phyloP scores from a whole-genome alignment of 1,140 invertebrate genomes.

The Rhagoletis pomonella region DNA sequence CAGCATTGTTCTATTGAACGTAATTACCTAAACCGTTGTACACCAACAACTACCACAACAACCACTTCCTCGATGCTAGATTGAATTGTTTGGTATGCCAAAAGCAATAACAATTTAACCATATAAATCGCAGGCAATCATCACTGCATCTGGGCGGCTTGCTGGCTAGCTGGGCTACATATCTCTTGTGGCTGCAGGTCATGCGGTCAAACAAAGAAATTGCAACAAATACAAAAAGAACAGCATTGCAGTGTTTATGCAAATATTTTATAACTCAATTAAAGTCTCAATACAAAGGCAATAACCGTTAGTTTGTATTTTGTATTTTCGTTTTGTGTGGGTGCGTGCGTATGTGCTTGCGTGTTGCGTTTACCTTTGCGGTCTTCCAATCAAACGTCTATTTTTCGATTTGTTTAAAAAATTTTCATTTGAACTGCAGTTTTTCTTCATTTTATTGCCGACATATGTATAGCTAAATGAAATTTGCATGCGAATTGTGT shows the following conservation, averaged over 20 bases:
- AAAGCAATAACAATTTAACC: constrained; percentile 38
- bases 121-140: constrained; percentile 41
- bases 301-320: no score
- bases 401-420: background rate
- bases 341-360: background rate
- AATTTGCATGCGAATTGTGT: constrained; percentile 10
- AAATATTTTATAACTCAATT: constrained; percentile 52
- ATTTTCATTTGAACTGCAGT: background rate
- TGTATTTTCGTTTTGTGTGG: background rate
- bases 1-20: constrained; percentile 28
- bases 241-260: background rate
- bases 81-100: constrained; percentile 44
- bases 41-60: background rate
- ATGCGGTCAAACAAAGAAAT: constrained; percentile 22
- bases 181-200: constrained; percentile 29
- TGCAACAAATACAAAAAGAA: background rate
- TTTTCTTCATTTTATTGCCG: background rate
- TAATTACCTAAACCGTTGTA: constrained; percentile 26
- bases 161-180: background rate
- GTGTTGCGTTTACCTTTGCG: background rate
- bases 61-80: constrained; percentile 28
- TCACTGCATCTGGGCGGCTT: background rate
- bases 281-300: constrained; percentile 49
- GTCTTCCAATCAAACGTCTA: background rate
- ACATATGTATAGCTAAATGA: background rate